phyloP scores from a whole-genome alignment of 2,113 vertebrate species.

The Tupaia chinensis region DNA sequence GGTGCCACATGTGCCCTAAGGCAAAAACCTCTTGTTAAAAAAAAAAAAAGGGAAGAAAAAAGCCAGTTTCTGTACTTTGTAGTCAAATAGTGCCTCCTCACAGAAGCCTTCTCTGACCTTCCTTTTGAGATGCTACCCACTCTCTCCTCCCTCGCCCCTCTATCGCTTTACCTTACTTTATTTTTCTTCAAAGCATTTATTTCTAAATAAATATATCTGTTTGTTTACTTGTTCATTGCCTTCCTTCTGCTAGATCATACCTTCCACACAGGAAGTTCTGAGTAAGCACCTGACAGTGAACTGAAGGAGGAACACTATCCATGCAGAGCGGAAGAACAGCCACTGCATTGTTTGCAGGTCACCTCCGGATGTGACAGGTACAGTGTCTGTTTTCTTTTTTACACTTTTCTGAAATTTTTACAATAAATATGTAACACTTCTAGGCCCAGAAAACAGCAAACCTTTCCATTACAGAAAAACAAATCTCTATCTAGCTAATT shows the following conservation, averaged over 20 bases:
- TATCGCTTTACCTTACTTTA: neutral
- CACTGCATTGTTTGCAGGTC: neutral
- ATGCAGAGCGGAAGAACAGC: neutral
- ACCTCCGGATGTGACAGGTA: neutral
- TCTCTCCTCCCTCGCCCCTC: neutral
- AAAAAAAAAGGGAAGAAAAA: too few species aligned
- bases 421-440: neutral
- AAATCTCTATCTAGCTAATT: constrained; percentile 28
- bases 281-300: neutral
- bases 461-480: constrained; percentile 30
- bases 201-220: neutral
- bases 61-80: neutral
- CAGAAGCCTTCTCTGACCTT: neutral
- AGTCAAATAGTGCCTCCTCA: neutral
- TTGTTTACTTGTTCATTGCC: neutral
- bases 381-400: neutral
- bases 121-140: neutral
- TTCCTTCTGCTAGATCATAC: neutral
- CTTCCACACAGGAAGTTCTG: neutral
- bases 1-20: too few species aligned
- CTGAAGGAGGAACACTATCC: neutral
- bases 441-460: neutral
- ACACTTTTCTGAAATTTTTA: constrained; percentile 1
- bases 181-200: neutral
- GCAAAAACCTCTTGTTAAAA: too few species aligned